Evolutionary conservation across 1,140 invertebrate genomes (phyloP).

Genomic region (Cyphomyrmex costatus): DNA sequence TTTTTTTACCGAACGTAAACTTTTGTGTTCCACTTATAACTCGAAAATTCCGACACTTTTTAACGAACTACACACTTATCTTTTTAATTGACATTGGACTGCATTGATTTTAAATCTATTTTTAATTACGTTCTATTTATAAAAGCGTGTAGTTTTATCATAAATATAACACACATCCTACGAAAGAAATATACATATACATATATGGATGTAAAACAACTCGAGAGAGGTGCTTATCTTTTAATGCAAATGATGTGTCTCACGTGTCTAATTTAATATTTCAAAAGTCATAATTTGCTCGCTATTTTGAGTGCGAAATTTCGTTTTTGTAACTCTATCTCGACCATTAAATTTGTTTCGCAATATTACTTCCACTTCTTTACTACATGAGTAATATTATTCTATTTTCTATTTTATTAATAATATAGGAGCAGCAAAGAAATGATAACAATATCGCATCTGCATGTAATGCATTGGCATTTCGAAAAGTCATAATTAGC

Average conservation of each 20-base stretch:
- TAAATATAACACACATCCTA: constrained; percentile 22
- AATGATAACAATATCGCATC: neutral
- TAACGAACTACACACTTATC: neutral
- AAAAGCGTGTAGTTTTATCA: neutral
- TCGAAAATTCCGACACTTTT: neutral
- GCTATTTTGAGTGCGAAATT: neutral
- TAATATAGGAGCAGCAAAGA: neutral
- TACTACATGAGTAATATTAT: neutral
- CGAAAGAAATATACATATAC: neutral
- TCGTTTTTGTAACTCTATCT: neutral
- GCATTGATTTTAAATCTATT: constrained; percentile 40
- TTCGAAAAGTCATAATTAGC: constrained; percentile 39
- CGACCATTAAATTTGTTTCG: neutral
- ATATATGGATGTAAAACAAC: neutral
- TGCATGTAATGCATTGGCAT: constrained; percentile 1
- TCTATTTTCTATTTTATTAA: neutral
- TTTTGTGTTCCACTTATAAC: neutral
- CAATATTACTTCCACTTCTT: neutral
- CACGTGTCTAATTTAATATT: constrained; percentile 4
- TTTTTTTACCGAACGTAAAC: no score
- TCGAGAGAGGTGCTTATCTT: neutral
- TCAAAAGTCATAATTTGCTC: constrained; percentile 11
- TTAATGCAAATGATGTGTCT: neutral
- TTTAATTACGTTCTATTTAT: constrained; percentile 38
- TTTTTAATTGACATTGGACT: constrained; percentile 24